Percentiles rank a stretch among this genome's conserved stretches.
Conservation (phyloP, 2,888 invertebrate species). For the Dorcus hopei region DNA sequence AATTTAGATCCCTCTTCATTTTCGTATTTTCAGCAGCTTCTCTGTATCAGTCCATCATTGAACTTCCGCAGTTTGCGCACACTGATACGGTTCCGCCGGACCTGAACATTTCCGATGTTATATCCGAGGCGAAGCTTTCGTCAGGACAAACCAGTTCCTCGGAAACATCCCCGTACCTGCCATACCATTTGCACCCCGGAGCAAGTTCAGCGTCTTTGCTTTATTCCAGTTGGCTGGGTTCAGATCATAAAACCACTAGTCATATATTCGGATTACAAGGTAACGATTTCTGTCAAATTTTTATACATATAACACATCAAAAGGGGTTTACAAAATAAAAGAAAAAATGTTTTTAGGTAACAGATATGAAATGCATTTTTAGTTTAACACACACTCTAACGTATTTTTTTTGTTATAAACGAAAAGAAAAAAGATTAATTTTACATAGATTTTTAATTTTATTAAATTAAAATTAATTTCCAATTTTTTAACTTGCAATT, state of each 20-base stretch:
- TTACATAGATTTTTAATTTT: no score
- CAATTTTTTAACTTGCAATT: no score
- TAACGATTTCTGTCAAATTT: slow-evolving; percentile 34
- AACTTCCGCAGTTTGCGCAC: slow-evolving; percentile 38
- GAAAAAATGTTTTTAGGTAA: no score
- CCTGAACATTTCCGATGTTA: slow-evolving; percentile 36
- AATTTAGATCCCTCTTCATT: not conserved
- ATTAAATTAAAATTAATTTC: no score
- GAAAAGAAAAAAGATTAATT: no score
- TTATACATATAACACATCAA: slow-evolving; percentile 7
- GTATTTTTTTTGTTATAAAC: no score
- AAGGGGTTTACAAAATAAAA: no score
- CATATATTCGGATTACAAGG: slow-evolving; percentile 64
- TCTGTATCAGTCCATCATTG: slow-evolving; percentile 41
- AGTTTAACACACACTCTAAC: no score
- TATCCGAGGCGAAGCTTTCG: slow-evolving; percentile 26
- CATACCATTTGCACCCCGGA: slow-evolving; percentile 38
- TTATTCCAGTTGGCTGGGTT: slow-evolving; percentile 44
- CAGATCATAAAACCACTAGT: slow-evolving; percentile 35
- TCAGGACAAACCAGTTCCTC: slow-evolving; percentile 23
- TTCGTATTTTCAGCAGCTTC: slow-evolving; percentile 30
- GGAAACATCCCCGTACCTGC: slow-evolving; percentile 31
- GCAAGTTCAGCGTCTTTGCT: slow-evolving; percentile 39
- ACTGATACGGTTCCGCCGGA: slow-evolving; percentile 40
- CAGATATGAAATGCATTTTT: no score